A percentile compares a stretch with the other conserved stretches of the same genome.
Conservation (phyloP, 2,113 vertebrate species). For the Redunca redunca region DNA sequence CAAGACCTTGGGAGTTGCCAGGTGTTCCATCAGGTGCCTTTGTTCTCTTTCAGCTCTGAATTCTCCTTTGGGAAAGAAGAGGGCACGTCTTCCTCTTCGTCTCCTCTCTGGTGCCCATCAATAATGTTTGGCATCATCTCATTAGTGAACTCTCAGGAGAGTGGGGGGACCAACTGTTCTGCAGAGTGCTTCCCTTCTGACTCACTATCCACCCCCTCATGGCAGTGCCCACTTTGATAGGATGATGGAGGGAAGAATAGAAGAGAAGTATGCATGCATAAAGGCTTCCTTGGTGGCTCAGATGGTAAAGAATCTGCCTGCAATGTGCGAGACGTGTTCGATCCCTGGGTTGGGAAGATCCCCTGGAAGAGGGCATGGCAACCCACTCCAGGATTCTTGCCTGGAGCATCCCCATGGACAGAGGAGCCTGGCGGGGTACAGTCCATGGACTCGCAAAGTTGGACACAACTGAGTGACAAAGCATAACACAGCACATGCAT, state of each 20-base stretch:
- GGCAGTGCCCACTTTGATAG: background rate
- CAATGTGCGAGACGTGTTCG: background rate
- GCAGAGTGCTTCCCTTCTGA: too few relatives aligned
- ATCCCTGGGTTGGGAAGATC: background rate
- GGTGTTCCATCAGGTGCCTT: accelerated
- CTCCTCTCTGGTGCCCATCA: background rate
- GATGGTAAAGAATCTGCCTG: background rate
- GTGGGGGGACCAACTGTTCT: accelerated
- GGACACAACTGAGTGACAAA: background rate
- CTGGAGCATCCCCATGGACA: background rate
- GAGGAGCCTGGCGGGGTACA: background rate
- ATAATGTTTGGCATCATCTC: too few relatives aligned
- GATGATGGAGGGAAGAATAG: background rate
- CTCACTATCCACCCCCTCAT: background rate
- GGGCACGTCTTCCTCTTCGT: too few relatives aligned
- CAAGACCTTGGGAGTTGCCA: accelerated
- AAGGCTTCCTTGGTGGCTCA: background rate
- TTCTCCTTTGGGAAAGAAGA: background rate
- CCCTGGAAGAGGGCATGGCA: background rate
- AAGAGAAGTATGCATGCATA: background rate
- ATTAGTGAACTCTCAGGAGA: background rate
- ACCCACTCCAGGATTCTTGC: background rate
- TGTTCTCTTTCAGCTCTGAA: background rate
- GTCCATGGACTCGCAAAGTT: background rate
- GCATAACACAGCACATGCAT: background rate